phyloP scores from a whole-genome alignment of 1,140 invertebrate species.

The Choristoneura fumiferana region DNA sequence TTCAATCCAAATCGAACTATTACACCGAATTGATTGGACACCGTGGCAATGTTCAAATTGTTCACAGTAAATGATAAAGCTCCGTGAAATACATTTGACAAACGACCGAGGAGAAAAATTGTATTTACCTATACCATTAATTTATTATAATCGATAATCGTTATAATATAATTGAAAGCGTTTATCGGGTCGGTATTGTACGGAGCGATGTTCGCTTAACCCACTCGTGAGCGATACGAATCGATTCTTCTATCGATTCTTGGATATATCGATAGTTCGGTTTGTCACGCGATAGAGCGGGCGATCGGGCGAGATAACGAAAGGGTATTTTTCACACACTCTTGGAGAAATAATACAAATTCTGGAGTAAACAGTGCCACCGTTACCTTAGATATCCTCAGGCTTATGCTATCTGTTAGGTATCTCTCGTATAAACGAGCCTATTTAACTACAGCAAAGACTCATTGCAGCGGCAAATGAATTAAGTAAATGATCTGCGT shows the following conservation, averaged over 20 bases:
- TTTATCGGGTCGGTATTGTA: slow-evolving; percentile 43
- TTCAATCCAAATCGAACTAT: slow-evolving; percentile 56
- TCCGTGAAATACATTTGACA: slow-evolving; percentile 68
- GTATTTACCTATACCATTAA: slow-evolving; percentile 52
- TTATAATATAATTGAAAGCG: slow-evolving; percentile 50
- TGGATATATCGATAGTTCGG: slow-evolving; percentile 34
- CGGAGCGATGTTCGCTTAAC: slow-evolving; percentile 46
- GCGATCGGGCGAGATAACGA: slow-evolving; percentile 5
- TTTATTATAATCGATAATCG: slow-evolving; percentile 63
- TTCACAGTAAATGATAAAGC: slow-evolving; percentile 52
- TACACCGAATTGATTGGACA: slow-evolving; percentile 65
- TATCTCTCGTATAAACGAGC: too few species aligned
- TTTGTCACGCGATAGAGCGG: slow-evolving; percentile 19
- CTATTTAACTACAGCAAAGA: too few species aligned
- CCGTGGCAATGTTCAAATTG: slow-evolving; percentile 62
- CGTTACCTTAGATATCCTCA: neutral
- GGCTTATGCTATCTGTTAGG: too few species aligned
- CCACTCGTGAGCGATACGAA: slow-evolving; percentile 44
- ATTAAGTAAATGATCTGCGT: too few species aligned
- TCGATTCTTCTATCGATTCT: slow-evolving; percentile 36
- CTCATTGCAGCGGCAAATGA: too few species aligned
- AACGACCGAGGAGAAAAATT: slow-evolving; percentile 52
- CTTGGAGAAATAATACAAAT: slow-evolving; percentile 3
- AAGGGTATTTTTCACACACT: slow-evolving; percentile 3
- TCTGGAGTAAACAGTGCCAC: neutral